phyloP scores from a whole-genome alignment of 2,113 vertebrate species.

The Prinia subflava region DNA sequence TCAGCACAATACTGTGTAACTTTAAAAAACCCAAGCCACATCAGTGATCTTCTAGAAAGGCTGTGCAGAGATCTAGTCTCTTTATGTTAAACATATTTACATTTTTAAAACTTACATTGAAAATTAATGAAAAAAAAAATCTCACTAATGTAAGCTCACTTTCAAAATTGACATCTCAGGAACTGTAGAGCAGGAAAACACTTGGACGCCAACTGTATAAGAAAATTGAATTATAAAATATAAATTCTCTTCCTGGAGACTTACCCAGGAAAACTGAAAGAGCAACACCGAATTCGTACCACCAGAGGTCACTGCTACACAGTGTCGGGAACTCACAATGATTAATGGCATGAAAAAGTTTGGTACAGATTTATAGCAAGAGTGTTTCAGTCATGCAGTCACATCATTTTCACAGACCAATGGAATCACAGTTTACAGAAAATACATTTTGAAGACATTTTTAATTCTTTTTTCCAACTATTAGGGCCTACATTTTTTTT shows the following conservation, averaged over 20 bases:
- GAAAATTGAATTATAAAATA: neutral
- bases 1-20: neutral
- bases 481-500: neutral
- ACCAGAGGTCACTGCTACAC: constrained; percentile 53
- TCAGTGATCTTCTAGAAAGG: neutral
- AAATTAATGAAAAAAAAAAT: neutral
- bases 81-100: neutral
- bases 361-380: neutral
- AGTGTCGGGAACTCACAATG: neutral
- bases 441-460: neutral
- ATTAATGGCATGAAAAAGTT: neutral
- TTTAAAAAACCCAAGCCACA: neutral
- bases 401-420: neutral
- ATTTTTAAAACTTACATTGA: neutral
- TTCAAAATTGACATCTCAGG: neutral
- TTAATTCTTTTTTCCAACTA: neutral
- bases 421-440: neutral
- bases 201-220: fast-evolving
- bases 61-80: neutral
- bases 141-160: neutral
- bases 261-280: neutral
- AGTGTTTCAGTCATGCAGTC: neutral
- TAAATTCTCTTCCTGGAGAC: neutral
- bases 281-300: neutral
- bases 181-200: neutral